phyloP scores from a whole-genome alignment of 2,113 vertebrate species.

The Salvelinus namaycush region DNA sequence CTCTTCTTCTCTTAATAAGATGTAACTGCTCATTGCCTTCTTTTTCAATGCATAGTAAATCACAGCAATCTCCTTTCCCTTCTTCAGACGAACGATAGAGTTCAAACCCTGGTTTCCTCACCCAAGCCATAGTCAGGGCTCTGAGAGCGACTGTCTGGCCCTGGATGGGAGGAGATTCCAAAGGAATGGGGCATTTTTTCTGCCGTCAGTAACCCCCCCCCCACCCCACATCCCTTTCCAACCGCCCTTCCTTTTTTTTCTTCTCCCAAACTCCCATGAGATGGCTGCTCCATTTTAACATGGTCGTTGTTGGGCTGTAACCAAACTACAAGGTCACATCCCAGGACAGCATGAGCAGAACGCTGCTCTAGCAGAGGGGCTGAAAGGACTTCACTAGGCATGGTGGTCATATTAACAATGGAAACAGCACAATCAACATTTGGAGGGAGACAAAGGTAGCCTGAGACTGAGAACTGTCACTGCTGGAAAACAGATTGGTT shows the following conservation, averaged over 20 bases:
- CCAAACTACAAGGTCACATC: constrained; percentile 27
- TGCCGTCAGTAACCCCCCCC: constrained; percentile 53
- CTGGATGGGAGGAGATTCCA: constrained; percentile 68
- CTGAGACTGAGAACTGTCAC: constrained; percentile 37
- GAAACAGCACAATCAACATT: constrained; percentile 53
- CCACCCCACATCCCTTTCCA: constrained; percentile 28
- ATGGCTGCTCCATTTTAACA: constrained; percentile 51
- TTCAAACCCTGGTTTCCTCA: constrained; percentile 17
- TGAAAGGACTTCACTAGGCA: constrained; percentile 49
- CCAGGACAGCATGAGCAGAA: constrained; percentile 24
- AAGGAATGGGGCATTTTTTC: constrained; percentile 60
- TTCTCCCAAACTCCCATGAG: constrained; percentile 33
- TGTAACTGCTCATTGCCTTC: too few relatives aligned
- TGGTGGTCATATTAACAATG: constrained; percentile 59
- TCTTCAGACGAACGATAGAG: constrained; percentile 50
- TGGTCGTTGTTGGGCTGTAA: constrained; percentile 30
- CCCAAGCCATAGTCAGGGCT: constrained; percentile 26
- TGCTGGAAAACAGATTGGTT: constrained; percentile 44
- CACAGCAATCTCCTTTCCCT: neutral
- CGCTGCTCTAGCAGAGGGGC: constrained; percentile 32
- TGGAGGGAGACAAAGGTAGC: constrained; percentile 52
- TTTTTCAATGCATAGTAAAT: neutral
- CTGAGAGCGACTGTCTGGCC: constrained; percentile 32
- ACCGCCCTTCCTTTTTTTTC: constrained; percentile 22
- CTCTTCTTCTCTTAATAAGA: too few relatives aligned